Conservation (phyloP, 2,888 invertebrate species). For the Noctua janthina region DNA sequence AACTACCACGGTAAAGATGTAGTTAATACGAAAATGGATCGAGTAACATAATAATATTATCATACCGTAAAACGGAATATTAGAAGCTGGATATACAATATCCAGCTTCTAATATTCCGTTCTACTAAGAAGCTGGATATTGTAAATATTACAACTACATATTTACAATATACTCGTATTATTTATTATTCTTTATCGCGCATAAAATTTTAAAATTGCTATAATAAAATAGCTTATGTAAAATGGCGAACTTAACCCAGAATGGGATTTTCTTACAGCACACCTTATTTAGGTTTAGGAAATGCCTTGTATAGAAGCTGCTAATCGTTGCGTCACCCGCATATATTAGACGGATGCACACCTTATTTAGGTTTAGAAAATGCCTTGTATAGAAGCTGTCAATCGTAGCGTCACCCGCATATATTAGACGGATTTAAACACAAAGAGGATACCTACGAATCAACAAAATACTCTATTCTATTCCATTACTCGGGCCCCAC, state of each 20-base stretch:
- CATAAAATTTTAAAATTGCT: too few relatives aligned
- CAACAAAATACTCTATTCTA: background rate
- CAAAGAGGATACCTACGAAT: background rate
- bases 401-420: background rate
- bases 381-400: too few relatives aligned
- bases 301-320: too few relatives aligned
- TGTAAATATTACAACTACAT: background rate
- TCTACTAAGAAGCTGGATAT: background rate
- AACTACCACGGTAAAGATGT: background rate
- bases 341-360: too few relatives aligned
- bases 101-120: too few relatives aligned
- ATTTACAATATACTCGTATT: background rate
- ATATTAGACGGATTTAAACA: background rate
- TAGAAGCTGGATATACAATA: background rate
- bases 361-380: too few relatives aligned
- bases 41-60: background rate
- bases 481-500: background rate
- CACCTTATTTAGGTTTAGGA: too few relatives aligned
- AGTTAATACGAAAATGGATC: slow-evolving; percentile 17
- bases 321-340: too few relatives aligned
- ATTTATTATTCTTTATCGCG: too few relatives aligned
- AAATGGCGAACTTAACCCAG: too few relatives aligned
- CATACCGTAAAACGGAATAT: background rate
- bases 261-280: too few relatives aligned
- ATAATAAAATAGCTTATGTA: too few relatives aligned